Evolutionary conservation across 2,888 invertebrate species (phyloP).

Genomic region (Thysanoteuthis rhombus): DNA sequence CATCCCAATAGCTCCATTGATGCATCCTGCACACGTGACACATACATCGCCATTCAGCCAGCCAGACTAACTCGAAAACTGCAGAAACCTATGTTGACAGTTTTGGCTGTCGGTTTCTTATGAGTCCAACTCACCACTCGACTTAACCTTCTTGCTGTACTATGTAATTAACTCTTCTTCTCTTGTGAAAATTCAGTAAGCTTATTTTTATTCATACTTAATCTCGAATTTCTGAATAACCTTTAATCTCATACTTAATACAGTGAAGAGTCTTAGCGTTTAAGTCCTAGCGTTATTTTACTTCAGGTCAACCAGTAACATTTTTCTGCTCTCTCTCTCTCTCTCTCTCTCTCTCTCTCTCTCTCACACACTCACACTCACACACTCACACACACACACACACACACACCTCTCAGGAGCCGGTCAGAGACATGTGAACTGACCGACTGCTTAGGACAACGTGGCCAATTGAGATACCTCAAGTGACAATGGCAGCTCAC

Average conservation of each 20-base stretch:
- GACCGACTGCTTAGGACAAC: no score
- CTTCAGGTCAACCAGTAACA: not conserved
- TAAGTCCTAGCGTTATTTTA: not conserved
- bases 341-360: not conserved
- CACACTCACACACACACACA: no score
- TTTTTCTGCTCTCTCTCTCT: not conserved
- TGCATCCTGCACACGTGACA: no score
- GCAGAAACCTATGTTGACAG: no score
- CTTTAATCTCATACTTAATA: not conserved
- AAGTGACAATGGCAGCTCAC: no score
- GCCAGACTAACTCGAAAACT: no score
- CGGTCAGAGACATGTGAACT: no score
- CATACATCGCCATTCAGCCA: no score
- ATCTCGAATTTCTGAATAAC: not conserved
- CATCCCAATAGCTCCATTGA: no score
- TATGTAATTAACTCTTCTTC: not conserved
- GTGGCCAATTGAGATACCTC: no score
- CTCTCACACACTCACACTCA: not conserved
- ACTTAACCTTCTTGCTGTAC: not conserved
- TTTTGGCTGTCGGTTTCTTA: no score
- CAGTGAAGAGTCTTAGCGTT: not conserved
- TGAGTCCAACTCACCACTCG: not conserved
- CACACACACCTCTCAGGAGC: no score
- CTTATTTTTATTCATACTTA: not conserved
- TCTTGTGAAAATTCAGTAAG: not conserved